Percentiles rank a stretch among this genome's conserved stretches.
Evolutionary conservation across 1,140 invertebrate species (phyloP).

Genomic region (Trachymyrmex septentrionalis): DNA sequence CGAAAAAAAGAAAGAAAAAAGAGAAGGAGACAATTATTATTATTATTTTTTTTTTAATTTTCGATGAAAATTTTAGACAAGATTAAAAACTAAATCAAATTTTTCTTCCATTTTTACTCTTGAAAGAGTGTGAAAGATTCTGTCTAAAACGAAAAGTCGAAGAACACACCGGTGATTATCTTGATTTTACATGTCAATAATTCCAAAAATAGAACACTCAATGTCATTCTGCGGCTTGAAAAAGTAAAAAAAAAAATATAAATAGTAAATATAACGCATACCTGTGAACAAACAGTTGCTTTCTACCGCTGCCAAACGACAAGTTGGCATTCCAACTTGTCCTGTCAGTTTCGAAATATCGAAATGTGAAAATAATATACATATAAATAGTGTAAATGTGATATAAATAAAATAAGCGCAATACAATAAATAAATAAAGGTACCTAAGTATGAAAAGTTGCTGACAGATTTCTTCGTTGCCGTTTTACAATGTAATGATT

Average conservation of each 20-base stretch:
- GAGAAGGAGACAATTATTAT: neutral
- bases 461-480: neutral
- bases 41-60: too few species aligned
- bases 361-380: neutral
- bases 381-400: neutral
- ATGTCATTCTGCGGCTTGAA: neutral
- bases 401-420: neutral
- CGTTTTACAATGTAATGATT: too few species aligned
- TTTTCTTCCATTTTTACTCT: neutral
- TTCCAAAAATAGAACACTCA: neutral
- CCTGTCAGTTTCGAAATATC: neutral
- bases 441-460: neutral
- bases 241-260: neutral
- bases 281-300: neutral
- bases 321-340: neutral
- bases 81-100: neutral
- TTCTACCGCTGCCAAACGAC: neutral
- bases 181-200: conserved; percentile 2
- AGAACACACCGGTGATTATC: neutral
- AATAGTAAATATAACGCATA: conserved; percentile 1
- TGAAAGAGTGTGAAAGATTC: neutral
- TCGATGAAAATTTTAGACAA: neutral
- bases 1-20: neutral
- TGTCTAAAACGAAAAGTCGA: neutral
- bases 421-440: neutral